Evolutionary conservation across 2,113 vertebrate species (phyloP).

Genomic region (Craseonycteris thonglongyai): DNA sequence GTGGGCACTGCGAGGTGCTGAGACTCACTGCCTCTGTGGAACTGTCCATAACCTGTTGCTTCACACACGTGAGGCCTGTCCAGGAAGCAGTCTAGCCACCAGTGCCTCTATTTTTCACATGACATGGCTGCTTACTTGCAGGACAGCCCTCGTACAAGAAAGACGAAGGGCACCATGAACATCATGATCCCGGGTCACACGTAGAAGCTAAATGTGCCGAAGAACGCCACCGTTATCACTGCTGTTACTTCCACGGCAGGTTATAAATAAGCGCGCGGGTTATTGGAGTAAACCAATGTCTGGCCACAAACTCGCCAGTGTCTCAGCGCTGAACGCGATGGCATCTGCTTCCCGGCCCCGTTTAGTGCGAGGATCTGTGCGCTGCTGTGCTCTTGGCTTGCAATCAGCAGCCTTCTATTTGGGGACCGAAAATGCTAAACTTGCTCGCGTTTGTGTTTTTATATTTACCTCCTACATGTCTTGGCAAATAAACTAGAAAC

Average conservation of each 20-base stretch:
- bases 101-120: too few relatives aligned
- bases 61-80: too few relatives aligned
- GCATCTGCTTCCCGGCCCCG: background rate
- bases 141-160: too few relatives aligned
- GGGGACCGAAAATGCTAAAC: slow-evolving; percentile 51
- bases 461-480: slow-evolving; percentile 55
- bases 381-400: slow-evolving; percentile 25
- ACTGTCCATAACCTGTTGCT: background rate
- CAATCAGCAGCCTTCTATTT: slow-evolving; percentile 58
- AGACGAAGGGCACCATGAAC: background rate
- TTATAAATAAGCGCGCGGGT: background rate
- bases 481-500: slow-evolving; percentile 61
- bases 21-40: background rate
- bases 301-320: background rate
- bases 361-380: background rate
- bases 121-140: too few relatives aligned
- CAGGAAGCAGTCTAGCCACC: too few relatives aligned
- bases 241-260: background rate
- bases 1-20: background rate
- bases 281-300: background rate
- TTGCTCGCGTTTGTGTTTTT: slow-evolving; percentile 55
- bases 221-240: background rate
- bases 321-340: background rate
- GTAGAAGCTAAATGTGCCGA: background rate
- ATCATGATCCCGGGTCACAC: background rate